Percentiles rank a stretch among this genome's conserved stretches.
Evolutionary conservation across 2,888 invertebrate genomes (phyloP).

Genomic region (Allophyes oxyacanthae): DNA sequence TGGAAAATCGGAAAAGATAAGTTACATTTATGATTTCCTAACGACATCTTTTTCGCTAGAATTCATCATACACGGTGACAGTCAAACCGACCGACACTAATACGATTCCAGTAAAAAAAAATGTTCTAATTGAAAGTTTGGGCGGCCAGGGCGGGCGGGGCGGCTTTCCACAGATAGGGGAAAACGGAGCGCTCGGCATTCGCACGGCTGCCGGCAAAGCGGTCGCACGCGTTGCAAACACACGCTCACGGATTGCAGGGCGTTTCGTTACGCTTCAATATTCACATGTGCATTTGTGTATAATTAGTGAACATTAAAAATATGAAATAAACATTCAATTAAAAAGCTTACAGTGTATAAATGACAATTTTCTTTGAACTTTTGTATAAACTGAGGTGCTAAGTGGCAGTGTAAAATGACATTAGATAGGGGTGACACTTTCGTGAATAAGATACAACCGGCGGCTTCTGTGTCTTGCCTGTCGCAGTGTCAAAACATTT

Average conservation of each 20-base stretch:
- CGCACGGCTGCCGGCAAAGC: slow-evolving; percentile 69
- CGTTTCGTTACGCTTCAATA: slow-evolving; percentile 21
- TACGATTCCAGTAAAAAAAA: slow-evolving; percentile 70
- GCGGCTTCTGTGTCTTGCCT: slow-evolving; percentile 87
- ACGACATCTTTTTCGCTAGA: slow-evolving; percentile 44
- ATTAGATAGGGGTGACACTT: slow-evolving; percentile 84
- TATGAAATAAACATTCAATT: slow-evolving; percentile 27
- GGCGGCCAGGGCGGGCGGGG: slow-evolving; percentile 75
- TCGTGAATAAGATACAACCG: slow-evolving; percentile 85
- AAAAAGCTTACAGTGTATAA: slow-evolving; percentile 29
- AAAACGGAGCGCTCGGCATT: slow-evolving; percentile 69
- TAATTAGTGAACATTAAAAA: slow-evolving; percentile 28
- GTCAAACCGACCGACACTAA: slow-evolving; percentile 63
- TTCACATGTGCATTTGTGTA: slow-evolving; percentile 43
- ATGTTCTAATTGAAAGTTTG: slow-evolving; percentile 71
- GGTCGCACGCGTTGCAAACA: slow-evolving; percentile 68
- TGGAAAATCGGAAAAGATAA: slow-evolving; percentile 16
- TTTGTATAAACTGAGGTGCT: slow-evolving; percentile 27
- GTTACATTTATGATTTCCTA: slow-evolving; percentile 36
- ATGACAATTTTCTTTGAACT: slow-evolving; percentile 28
- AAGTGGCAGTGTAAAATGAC: slow-evolving; percentile 79
- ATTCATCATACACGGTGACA: slow-evolving; percentile 53
- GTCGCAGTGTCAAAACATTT: slow-evolving; percentile 90
- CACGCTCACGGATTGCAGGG: slow-evolving; percentile 21
- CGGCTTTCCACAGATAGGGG: slow-evolving; percentile 74